Evolutionary conservation across 2,113 vertebrate genomes (phyloP).

Genomic region (Struthio camelus): DNA sequence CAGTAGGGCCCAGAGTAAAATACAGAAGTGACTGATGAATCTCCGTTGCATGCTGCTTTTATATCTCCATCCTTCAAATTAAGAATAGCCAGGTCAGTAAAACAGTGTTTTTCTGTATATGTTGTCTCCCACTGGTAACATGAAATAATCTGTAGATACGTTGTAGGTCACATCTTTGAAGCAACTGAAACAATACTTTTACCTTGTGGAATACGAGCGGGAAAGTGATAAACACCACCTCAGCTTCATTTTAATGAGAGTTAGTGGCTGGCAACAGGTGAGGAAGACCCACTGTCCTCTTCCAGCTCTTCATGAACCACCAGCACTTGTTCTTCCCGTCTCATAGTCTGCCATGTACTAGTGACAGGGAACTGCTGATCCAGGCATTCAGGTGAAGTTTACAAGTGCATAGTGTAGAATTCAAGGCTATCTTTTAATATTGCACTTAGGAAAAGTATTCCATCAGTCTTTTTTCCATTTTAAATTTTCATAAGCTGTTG

Average conservation of each 20-base stretch:
- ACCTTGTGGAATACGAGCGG: background rate
- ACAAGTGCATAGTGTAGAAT: accelerated
- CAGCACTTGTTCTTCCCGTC: accelerated
- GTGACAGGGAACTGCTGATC: accelerated
- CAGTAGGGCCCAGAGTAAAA: background rate
- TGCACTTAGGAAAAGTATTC: background rate
- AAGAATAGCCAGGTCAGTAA: background rate
- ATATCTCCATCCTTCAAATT: background rate
- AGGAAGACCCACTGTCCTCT: background rate
- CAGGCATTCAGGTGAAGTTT: accelerated
- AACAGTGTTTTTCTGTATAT: background rate
- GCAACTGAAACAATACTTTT: background rate
- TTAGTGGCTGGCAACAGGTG: background rate
- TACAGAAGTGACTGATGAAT: background rate
- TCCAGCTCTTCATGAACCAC: background rate
- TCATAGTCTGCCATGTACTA: background rate
- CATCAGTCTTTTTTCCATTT: background rate
- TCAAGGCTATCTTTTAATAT: background rate
- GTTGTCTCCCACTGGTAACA: background rate
- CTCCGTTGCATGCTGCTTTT: no score
- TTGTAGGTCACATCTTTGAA: background rate
- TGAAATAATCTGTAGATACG: background rate
- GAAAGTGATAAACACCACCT: background rate
- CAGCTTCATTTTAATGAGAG: no score
- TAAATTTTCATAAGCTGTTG: background rate